These are phyloP conservation scores for Palythoa grandis DNA, from an alignment of 92 coral and sea anemone species.

Conservation along the genomic window DNA sequence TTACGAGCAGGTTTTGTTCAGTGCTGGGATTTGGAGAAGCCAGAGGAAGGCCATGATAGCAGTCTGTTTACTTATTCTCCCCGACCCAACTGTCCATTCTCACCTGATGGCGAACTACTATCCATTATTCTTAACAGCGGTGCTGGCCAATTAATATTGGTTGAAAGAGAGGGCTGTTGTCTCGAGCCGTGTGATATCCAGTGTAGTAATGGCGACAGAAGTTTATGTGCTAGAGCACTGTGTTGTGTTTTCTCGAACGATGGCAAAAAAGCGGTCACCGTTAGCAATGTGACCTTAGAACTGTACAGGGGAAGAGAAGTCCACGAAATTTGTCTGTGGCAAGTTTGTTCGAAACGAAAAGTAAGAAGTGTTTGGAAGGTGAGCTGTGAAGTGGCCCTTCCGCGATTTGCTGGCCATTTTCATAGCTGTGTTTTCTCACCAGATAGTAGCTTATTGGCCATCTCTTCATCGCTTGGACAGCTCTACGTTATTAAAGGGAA, in stretches of 20 bases:
- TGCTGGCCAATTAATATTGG: conserved; percentile 70
- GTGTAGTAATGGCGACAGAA: conserved; percentile 72
- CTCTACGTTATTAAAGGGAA: conserved; percentile 64
- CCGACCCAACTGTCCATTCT: conserved; percentile 72
- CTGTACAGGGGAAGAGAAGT: conserved; percentile 57
- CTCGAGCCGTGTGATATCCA: conserved; percentile 80
- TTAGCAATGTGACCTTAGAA: conserved; percentile 69
- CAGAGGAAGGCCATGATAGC: conserved; percentile 67
- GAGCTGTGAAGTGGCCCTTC: conserved; percentile 71
- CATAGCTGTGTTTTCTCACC: conserved; percentile 80
- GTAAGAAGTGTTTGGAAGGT: conserved; percentile 67
- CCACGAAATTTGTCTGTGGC: conserved; percentile 84
- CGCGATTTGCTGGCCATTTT: conserved; percentile 71
- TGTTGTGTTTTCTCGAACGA: conserved; percentile 89
- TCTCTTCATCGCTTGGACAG: conserved; percentile 78
- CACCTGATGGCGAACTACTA: conserved; percentile 76
- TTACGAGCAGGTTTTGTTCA: conserved; percentile 88
- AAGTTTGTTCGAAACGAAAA: conserved; percentile 52
- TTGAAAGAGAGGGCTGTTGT: conserved; percentile 50
- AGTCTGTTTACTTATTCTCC: conserved; percentile 92
- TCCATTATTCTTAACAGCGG: conserved; percentile 87
- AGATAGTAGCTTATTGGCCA: conserved; percentile 73
- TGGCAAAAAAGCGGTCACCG: conserved; percentile 75
- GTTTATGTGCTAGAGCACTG: conserved; percentile 70
- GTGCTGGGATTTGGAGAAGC: conserved; percentile 71